phyloP scores from a whole-genome alignment of 1,140 invertebrate species.

The Archivesica marissinica region DNA sequence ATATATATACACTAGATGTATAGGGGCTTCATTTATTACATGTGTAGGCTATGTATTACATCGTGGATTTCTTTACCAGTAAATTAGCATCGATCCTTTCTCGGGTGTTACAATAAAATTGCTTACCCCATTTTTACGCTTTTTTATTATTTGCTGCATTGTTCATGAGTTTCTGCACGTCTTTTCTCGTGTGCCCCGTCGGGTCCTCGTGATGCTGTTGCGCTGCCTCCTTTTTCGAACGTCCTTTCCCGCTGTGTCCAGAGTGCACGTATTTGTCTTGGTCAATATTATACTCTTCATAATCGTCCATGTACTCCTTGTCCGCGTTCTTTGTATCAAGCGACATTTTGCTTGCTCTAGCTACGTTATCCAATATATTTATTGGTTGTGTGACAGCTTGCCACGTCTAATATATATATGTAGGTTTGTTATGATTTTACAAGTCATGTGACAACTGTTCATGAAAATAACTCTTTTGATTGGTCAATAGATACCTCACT shows the following conservation, averaged over 20 bases:
- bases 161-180: constrained; percentile 77
- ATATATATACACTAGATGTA: too few species aligned
- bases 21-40: too few species aligned
- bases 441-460: constrained; percentile 20
- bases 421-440: constrained; percentile 12
- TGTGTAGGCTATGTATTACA: too few species aligned
- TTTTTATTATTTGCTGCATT: constrained; percentile 72
- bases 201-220: constrained; percentile 78
- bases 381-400: background rate
- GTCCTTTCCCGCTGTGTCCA: constrained; percentile 79
- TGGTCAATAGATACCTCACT: too few species aligned
- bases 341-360: constrained; percentile 33
- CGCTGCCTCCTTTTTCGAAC: constrained; percentile 79
- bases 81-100: too few species aligned
- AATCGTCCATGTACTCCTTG: constrained; percentile 76
- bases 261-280: constrained; percentile 78
- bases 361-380: background rate
- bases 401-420: constrained; percentile 46
- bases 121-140: too few species aligned
- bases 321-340: constrained; percentile 13
- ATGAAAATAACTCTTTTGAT: background rate
- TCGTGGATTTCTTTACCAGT: too few species aligned
- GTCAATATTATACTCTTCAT: constrained; percentile 79
- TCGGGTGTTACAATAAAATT: too few species aligned
- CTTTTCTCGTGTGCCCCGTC: constrained; percentile 79